Evolutionary conservation across 1,140 invertebrate genomes (phyloP).

Genomic region (Heliconius melpomene): DNA sequence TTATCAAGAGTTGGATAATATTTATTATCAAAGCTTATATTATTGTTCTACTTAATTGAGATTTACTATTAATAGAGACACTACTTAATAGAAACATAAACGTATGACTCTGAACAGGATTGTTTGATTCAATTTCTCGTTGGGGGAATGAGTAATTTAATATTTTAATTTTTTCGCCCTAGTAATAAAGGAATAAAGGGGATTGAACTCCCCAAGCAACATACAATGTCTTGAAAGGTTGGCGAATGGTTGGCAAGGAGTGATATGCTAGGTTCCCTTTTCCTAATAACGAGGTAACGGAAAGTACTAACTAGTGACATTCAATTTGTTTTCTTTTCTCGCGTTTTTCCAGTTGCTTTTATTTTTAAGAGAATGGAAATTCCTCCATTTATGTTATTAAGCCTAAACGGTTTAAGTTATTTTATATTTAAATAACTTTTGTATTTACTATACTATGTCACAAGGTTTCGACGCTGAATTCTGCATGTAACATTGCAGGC

Average conservation of each 20-base stretch:
- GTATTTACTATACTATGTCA: too few relatives aligned
- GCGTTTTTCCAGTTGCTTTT: too few relatives aligned
- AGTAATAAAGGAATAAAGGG: background rate
- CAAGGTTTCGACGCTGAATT: too few relatives aligned
- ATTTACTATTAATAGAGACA: background rate
- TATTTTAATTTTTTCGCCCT: background rate
- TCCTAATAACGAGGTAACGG: too few relatives aligned
- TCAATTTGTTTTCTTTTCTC: too few relatives aligned
- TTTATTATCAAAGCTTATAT: background rate
- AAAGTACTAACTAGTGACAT: too few relatives aligned
- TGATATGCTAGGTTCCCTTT: too few relatives aligned
- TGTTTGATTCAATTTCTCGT: background rate
- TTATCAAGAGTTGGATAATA: constrained; percentile 20
- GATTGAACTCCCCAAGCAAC: background rate
- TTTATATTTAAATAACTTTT: too few relatives aligned
- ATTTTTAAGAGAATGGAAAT: too few relatives aligned
- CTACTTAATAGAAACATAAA: background rate
- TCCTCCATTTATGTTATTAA: too few relatives aligned
- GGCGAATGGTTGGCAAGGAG: background rate
- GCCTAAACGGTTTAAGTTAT: too few relatives aligned
- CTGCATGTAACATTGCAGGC: too few relatives aligned
- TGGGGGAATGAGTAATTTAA: background rate
- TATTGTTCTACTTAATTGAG: background rate
- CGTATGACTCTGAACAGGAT: background rate
- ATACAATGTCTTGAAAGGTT: background rate